Base-by-base conservation (phyloP, 2,888 invertebrate genomes). In the Drosophila setosimentum region DNA sequence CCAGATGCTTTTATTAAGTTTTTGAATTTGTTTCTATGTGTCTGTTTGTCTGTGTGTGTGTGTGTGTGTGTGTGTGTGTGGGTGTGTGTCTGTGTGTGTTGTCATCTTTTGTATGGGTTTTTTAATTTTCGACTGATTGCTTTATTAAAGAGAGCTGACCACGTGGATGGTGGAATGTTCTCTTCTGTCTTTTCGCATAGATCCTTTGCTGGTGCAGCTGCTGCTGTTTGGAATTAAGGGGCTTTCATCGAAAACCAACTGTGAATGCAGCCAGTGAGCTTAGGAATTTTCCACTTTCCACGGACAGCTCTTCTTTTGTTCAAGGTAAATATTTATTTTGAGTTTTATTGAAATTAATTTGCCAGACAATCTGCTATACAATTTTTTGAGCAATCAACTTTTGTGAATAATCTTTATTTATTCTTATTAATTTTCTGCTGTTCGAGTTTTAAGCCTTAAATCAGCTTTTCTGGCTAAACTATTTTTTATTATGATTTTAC, bases 71-170 rank as follows among this genome's bases (percentile, higher is more conserved):
- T 67, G 48, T 55, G 57, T 29, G 33, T 48, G 67, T 69, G 64
- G 51, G 37, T 29, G 16, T 24, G n/a, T 67, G 30, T 51, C 54
- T 30, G 32, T 49, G 65, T 70, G 60, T 57, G 37, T 33, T 74
- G 75, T 63, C 65, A 82, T 80, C 70, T 74, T 73, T 80, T 80
- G 68, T 74, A 72, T 73, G 63, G 66, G 62, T 81, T 79, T 83
- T 74, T 76, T 83, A 78, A 81, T 79, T 83, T 84, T 79, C 75
- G 69, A 60, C 71, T 82, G 83, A 83, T 83, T 83, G 83, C 83
- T 84, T 76, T 82, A 83, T 83, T 77, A 83, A 73, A 83, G 81
- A 59, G 75, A 59, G 48, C 50, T 61, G 48, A 42, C 18, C 16
- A n/a, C 45, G 29, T 50, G 30, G 30, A 30, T 59, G 49, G 42